Base-by-base conservation (phyloP, 1,140 invertebrate genomes). In the Mesaphorura yosii region DNA sequence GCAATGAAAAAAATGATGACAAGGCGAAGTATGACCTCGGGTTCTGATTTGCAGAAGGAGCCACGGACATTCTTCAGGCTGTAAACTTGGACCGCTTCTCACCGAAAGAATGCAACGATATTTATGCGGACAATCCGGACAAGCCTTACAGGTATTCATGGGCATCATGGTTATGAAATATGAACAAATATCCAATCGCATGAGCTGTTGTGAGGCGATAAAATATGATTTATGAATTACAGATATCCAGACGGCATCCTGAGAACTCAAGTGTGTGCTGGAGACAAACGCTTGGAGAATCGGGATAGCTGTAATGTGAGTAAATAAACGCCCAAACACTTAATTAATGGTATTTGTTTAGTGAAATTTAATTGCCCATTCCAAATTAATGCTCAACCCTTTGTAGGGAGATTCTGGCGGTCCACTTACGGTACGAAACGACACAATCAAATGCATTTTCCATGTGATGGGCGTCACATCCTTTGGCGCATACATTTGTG, bases 1-100 rank as follows among this genome's bases (percentile, higher is more conserved):
- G 31, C 14, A 49, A 50, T 53, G 44, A 22, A 3, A 45, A 41
- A 37, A 48, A 46, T 17, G 7, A 40, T 17, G 26, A 34, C 15
- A 28, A 15, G 3, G 29, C 22, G 4, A 19, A 14, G 40, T 12
- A 27, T 26, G 15, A 48, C 5, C 23, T 31, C 28, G 29, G 19
- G 52, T 66, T 61, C 34, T 67, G 65, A 58, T 65, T 55, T 48
- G 66, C 58, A 40, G 64, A 45, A 64, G 66, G 70, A 23, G 72
- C 72, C n/a, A 78, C 76, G 14, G 71, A 79, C 37, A 73, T 74
- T 23, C 64, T 85, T n/a, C 73, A 78, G 62, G 82, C 82, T 63
- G 81, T 83, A 0, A 70, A 74, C 0, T 65, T 85, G 0, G 69
- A 76, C 28, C 68, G 81, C 5, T 69, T 82, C 2, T 60, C 72